Conservation (phyloP, 2,888 invertebrate species). For the Peribatodes rhomboidaria region DNA sequence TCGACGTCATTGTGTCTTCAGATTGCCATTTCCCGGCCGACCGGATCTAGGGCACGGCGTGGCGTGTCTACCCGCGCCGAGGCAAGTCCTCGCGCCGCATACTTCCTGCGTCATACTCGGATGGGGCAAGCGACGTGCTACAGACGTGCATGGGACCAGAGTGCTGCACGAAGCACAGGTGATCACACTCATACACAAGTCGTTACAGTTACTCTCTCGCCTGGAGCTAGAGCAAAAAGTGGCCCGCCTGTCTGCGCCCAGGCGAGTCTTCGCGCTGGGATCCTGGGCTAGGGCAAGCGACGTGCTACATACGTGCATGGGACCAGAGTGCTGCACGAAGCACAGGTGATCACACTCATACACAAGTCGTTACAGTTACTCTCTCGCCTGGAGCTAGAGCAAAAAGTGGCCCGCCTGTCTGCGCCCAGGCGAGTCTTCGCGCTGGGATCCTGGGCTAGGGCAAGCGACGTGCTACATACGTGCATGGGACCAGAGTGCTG, state of each 20-base stretch:
- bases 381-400: constrained; percentile 76
- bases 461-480: constrained; percentile 91
- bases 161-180: constrained; percentile 95
- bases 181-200: constrained; percentile 7
- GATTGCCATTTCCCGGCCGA: constrained; percentile 72
- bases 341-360: constrained; percentile 86
- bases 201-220: constrained; percentile 47
- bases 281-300: constrained; percentile 97
- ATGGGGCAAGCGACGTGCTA: constrained; percentile 94
- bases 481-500: constrained; percentile 93
- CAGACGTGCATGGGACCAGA: constrained; percentile 93
- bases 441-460: constrained; percentile 96
- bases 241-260: constrained; percentile 93
- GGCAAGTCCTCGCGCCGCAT: constrained; percentile 88
- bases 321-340: constrained; percentile 94
- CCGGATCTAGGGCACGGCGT: constrained; percentile 85
- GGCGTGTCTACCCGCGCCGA: constrained; percentile 93
- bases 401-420: constrained; percentile 93
- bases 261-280: constrained; percentile 89
- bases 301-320: constrained; percentile 92
- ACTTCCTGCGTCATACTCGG: constrained; percentile 94
- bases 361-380: too few species aligned
- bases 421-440: constrained; percentile 89
- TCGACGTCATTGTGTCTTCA: too few species aligned
- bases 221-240: constrained; percentile 85